phyloP scores from a whole-genome alignment of 2,113 vertebrate species.

The Nematolebias whitei region DNA sequence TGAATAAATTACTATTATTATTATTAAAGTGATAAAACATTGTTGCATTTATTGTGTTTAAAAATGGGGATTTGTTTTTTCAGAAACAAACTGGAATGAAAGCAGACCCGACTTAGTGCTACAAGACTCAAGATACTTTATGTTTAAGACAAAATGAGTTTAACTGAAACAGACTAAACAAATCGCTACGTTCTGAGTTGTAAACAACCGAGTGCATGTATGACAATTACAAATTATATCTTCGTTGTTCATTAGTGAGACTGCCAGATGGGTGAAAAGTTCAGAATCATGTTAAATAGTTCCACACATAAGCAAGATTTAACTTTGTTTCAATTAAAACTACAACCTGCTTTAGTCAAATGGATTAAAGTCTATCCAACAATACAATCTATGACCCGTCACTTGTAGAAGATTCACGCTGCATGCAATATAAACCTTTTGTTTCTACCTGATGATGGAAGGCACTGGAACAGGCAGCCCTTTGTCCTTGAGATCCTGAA shows the following conservation, averaged over 20 bases:
- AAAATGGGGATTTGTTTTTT: no score
- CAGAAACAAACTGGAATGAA: no score
- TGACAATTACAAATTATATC: neutral
- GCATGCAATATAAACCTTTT: neutral
- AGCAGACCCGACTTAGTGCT: no score
- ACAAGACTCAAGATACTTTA: no score
- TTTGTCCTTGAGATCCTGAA: conserved; percentile 86
- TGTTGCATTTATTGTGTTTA: no score
- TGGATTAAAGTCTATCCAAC: neutral
- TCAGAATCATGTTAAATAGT: neutral
- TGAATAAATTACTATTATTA: no score
- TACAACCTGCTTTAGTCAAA: neutral
- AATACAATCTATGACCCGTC: neutral
- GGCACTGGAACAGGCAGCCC: conserved; percentile 67
- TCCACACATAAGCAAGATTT: neutral
- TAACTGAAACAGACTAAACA: neutral
- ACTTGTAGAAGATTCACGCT: neutral
- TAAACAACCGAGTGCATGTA: no score
- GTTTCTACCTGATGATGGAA: conserved; percentile 80
- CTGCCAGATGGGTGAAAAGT: neutral
- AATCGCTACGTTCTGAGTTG: neutral
- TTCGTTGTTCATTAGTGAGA: neutral
- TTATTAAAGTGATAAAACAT: no score
- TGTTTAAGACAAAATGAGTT: neutral
- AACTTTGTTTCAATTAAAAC: neutral